These are phyloP conservation scores for Tragelaphus imberbis DNA, from an alignment of 2,113 vertebrate genomes.

Conservation along the genomic window DNA sequence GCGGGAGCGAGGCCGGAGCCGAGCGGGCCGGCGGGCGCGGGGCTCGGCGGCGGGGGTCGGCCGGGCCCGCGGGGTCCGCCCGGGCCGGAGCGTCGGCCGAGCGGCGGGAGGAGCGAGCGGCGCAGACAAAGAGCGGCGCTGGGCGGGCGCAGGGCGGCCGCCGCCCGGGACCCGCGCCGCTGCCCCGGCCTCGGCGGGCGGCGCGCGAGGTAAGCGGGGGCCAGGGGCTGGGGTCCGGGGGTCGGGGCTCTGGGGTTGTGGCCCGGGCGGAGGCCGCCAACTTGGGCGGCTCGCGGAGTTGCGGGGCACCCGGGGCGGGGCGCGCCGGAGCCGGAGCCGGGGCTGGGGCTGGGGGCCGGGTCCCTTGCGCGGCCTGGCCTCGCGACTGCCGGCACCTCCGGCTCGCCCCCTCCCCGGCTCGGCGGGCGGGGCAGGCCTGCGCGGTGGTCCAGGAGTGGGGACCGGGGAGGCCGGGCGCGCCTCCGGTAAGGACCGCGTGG, in stretches of 20 bases:
- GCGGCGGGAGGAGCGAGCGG: constrained; percentile 56
- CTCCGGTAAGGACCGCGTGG: background rate
- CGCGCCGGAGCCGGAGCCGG: background rate
- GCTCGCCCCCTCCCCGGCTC: background rate
- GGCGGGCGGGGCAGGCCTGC: background rate
- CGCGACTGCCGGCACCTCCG: background rate
- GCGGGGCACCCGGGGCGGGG: background rate
- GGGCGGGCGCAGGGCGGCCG: constrained; percentile 38
- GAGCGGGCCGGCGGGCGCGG: constrained; percentile 52
- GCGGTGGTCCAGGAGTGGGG: background rate
- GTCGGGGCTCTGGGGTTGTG: background rate
- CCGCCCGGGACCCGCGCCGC: constrained; percentile 47
- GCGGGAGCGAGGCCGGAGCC: constrained; percentile 57
- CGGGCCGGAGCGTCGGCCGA: constrained; percentile 51
- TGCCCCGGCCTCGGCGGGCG: constrained; percentile 45
- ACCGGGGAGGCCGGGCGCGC: background rate
- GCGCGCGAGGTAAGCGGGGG: background rate
- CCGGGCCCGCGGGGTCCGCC: constrained; percentile 66
- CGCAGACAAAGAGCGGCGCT: constrained; percentile 79
- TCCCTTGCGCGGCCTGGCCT: constrained; percentile 40
- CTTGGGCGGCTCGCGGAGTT: constrained; percentile 67
- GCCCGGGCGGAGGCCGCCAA: constrained; percentile 53
- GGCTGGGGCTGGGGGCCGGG: background rate
- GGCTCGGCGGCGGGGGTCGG: constrained; percentile 52
- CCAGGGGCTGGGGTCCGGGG: background rate